Percentiles rank a stretch among this genome's conserved stretches.
Evolutionary conservation across 2,797 vertebrate species (phyloP).

Genomic region (Setipinna tenuifilis): DNA sequence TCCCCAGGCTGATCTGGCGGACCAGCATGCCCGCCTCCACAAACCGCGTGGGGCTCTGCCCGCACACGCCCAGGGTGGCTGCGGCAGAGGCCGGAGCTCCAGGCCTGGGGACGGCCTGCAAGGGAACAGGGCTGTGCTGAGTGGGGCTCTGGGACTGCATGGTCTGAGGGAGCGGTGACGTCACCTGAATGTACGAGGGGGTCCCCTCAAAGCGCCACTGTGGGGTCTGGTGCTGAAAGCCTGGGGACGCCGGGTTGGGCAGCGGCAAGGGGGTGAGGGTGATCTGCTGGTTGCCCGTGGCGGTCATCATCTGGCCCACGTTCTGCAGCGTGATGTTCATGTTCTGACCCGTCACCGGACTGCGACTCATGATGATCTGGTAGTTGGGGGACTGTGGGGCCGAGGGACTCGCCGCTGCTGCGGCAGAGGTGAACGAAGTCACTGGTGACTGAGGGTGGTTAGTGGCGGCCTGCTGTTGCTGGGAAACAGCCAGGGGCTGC

Average conservation of each 20-base stretch:
- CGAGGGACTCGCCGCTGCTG: conserved; percentile 90
- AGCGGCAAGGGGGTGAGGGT: conserved; percentile 88
- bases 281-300: conserved; percentile 88
- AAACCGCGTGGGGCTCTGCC: conserved; percentile 90
- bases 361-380: conserved; percentile 94
- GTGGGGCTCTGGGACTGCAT: conserved; percentile 96
- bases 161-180: conserved; percentile 88
- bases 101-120: conserved; percentile 81
- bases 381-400: conserved; percentile 96
- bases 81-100: conserved; percentile 71
- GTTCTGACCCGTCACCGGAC: conserved; percentile 87
- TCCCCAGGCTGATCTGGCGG: conserved; percentile 88
- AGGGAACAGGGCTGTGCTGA: conserved; percentile 86
- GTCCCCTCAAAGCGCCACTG: conserved; percentile 92
- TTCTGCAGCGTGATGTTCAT: conserved; percentile 96
- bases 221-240: conserved; percentile 90
- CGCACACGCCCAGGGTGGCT: conserved; percentile 84
- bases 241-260: conserved; percentile 89
- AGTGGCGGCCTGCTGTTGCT: conserved; percentile 76
- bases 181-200: conserved; percentile 93
- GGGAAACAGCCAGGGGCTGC: conserved; percentile 64
- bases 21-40: conserved; percentile 91
- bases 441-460: conserved; percentile 89
- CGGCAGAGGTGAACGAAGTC: conserved; percentile 86
- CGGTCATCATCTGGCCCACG: conserved; percentile 82